These are phyloP conservation scores for Melopsittacus undulatus DNA, from an alignment of 2,797 vertebrate species.

Conservation along the genomic window DNA sequence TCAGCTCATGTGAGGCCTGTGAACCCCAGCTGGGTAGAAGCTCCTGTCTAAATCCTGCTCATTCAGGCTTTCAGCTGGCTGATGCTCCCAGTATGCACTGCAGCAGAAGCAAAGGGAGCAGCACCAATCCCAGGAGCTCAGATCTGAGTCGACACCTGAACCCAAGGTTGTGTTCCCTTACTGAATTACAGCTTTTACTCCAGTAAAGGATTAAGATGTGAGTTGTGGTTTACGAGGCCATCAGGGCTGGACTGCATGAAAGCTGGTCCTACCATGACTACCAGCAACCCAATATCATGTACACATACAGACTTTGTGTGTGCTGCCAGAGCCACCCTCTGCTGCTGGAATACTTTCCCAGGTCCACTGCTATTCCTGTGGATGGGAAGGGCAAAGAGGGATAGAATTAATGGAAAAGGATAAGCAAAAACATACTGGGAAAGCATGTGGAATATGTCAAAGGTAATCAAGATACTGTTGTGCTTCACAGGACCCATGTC, in stretches of 20 bases:
- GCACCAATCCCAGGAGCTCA: background rate
- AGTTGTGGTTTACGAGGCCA: background rate
- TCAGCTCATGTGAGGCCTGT: background rate
- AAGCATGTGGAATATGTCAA: background rate
- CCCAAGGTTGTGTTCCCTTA: background rate
- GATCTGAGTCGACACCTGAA: background rate
- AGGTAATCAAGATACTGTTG: background rate
- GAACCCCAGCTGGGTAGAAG: background rate
- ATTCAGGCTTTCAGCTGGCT: background rate
- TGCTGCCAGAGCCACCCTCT: background rate
- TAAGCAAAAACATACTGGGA: background rate
- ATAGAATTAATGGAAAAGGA: background rate
- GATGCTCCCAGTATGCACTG: background rate
- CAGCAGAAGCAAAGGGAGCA: background rate
- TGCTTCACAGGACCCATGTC: background rate
- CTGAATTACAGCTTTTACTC: background rate
- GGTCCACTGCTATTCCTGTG: background rate
- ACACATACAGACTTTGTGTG: background rate
- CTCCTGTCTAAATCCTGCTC: background rate
- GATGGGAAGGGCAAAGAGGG: background rate
- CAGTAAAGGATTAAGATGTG: background rate
- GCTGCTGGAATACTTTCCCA: background rate
- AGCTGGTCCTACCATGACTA: background rate
- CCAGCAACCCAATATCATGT: accelerated
- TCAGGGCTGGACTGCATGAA: background rate